phyloP scores from a whole-genome alignment of 2,113 vertebrate species.

The Gnathonemus echidnorhynchus region DNA sequence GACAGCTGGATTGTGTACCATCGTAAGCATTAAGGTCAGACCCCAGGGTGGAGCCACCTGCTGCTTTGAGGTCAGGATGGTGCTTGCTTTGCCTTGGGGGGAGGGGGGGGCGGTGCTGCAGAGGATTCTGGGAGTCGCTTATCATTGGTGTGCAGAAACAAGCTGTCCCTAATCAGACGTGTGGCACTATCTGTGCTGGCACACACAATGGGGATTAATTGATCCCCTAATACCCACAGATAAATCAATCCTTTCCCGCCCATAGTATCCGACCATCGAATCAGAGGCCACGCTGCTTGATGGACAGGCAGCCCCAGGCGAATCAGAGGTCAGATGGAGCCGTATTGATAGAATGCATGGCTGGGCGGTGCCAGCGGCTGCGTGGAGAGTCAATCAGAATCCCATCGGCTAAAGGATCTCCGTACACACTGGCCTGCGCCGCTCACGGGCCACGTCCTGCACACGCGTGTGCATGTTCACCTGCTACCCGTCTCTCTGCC shows the following conservation, averaged over 20 bases:
- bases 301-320: background rate
- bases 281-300: background rate
- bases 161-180: constrained; percentile 33
- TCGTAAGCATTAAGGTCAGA: background rate
- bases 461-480: background rate
- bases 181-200: constrained; percentile 31
- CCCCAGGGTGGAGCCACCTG: constrained; percentile 10
- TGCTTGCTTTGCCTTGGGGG: constrained; percentile 26
- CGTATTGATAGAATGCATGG: constrained; percentile 11
- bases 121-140: constrained; percentile 20
- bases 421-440: background rate
- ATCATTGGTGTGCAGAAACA: constrained; percentile 39
- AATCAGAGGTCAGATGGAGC: constrained; percentile 14
- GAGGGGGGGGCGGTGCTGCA: background rate
- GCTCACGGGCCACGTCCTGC: too few relatives aligned
- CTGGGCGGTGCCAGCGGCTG: background rate
- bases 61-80: constrained; percentile 14
- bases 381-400: constrained; percentile 36
- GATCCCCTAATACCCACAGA: constrained; percentile 40
- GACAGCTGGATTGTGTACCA: background rate
- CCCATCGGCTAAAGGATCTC: constrained; percentile 19
- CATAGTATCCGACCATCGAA: constrained; percentile 20
- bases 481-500: background rate
- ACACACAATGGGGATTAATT: constrained; percentile 43
- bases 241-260: constrained; percentile 28